Evolutionary conservation across 2,113 vertebrate genomes (phyloP).

Genomic region (Desmodus rotundus): DNA sequence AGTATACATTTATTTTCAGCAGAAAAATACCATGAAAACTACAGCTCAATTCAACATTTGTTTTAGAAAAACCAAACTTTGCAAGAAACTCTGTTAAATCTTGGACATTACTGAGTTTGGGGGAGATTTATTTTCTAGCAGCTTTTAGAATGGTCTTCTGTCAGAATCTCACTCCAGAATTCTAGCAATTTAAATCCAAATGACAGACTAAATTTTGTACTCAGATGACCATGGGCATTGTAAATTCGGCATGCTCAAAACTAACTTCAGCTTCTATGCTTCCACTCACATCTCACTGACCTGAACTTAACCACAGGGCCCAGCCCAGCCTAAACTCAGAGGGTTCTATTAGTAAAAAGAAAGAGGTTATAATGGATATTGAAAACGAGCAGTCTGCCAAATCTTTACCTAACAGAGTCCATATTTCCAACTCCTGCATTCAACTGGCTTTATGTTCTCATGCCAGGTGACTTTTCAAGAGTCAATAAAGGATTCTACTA

Average conservation of each 20-base stretch:
- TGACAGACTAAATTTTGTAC: not conserved
- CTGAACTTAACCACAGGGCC: not conserved
- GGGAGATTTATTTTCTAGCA: not conserved
- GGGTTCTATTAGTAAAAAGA: not conserved
- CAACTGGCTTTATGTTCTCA: not conserved
- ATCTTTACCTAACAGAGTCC: not conserved
- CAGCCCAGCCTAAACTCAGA: not conserved
- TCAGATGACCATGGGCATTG: not conserved
- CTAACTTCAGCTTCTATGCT: not conserved
- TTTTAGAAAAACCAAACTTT: not conserved
- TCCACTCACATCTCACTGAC: not conserved
- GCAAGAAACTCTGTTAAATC: not conserved
- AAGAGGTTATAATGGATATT: not conserved
- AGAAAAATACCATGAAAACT: not conserved
- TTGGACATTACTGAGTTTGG: not conserved
- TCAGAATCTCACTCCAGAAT: not conserved
- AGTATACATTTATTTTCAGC: not conserved
- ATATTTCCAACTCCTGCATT: not conserved
- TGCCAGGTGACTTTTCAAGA: not conserved
- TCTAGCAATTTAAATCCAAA: slow-evolving; percentile 14
- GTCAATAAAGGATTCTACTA: not conserved
- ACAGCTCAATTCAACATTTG: not conserved
- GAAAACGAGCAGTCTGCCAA: not conserved
- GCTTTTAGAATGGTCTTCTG: not conserved
- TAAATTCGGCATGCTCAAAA: not conserved